Base-by-base conservation (phyloP, 2,113 vertebrate genomes). In the Oophaga pumilio region DNA sequence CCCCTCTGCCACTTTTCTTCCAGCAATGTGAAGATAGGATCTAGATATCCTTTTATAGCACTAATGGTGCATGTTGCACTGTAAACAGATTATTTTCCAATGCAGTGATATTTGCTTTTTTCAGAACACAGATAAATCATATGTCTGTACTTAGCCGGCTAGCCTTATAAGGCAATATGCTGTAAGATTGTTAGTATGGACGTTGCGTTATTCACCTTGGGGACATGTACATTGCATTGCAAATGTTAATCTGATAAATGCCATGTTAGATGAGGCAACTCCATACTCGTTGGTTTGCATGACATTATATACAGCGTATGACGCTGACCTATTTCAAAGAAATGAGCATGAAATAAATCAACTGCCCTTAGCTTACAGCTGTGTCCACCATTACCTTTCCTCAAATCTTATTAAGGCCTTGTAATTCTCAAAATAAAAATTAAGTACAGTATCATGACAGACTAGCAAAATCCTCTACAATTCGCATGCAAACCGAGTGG, bases 1-100 rank as follows among this genome's bases (percentile, higher is more conserved):
- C 64, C 80, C 18, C 80, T 49, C 60, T 82, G 80, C 80, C 62
- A 83, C 62, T 83, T 69, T 49, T 83, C 62, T 68, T 69, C 64
- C 81, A 68, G 81, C 81, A 53, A 64, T 26, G 33, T 50, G 62
- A 22, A 24, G 81, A 83, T 83, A 83, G 43, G 12, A 83, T 83
- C 81, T 83, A 26, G 62, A 83, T 83, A 52, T 83, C 81, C 62
- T 53, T 26, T 26, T 83, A 83, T 24, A 26, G n/a, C 57, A 83
- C 81, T 83, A 69, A 83, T 68, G 64, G 49, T 68, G 81, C 62
- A 69, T 69, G 43, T 68, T 83, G 62, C 62, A 53, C 43, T 83
- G 64, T 69, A 83, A 83, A 68, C 49, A 52, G 62, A 66, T 64
- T 50, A 66, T 68, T 81, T 49, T 64, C 78, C 56, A 43, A 64